Conservation (phyloP, 1,140 invertebrate genomes). For the Argopecten irradians region DNA sequence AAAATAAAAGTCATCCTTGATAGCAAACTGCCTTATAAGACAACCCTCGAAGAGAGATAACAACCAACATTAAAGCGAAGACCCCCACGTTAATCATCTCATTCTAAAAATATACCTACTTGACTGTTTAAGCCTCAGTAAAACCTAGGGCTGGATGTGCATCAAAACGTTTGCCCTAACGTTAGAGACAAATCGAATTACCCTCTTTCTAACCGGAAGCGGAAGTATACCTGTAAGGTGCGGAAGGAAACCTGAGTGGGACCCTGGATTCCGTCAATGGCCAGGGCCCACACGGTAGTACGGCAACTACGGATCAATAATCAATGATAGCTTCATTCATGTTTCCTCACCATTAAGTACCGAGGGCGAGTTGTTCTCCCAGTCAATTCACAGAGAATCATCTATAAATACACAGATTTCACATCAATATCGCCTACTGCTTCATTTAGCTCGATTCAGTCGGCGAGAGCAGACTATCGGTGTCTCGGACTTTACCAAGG, state of each 20-base stretch:
- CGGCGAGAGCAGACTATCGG: not conserved
- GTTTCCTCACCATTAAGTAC: not conserved
- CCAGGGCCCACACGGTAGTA: not conserved
- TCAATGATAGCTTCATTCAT: not conserved
- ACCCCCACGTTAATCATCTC: too few relatives aligned
- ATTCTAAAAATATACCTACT: too few relatives aligned
- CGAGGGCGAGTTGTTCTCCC: not conserved
- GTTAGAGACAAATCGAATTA: too few relatives aligned
- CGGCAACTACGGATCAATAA: not conserved
- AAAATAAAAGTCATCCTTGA: too few relatives aligned
- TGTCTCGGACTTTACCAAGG: not conserved
- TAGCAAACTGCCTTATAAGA: too few relatives aligned
- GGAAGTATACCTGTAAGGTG: too few relatives aligned
- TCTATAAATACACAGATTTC: slow-evolving; percentile 23
- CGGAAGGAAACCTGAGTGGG: not conserved
- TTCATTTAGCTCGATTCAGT: slow-evolving; percentile 8
- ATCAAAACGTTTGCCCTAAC: too few relatives aligned
- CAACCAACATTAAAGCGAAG: too few relatives aligned
- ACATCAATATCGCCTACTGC: not conserved
- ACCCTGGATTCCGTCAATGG: not conserved
- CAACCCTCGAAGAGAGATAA: too few relatives aligned
- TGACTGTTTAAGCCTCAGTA: too few relatives aligned
- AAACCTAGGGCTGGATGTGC: too few relatives aligned
- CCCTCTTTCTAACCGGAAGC: too few relatives aligned
- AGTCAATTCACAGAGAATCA: not conserved